These are phyloP conservation scores for Theropithecus gelada DNA, from an alignment of 2,113 vertebrate genomes.

Conservation along the genomic window DNA sequence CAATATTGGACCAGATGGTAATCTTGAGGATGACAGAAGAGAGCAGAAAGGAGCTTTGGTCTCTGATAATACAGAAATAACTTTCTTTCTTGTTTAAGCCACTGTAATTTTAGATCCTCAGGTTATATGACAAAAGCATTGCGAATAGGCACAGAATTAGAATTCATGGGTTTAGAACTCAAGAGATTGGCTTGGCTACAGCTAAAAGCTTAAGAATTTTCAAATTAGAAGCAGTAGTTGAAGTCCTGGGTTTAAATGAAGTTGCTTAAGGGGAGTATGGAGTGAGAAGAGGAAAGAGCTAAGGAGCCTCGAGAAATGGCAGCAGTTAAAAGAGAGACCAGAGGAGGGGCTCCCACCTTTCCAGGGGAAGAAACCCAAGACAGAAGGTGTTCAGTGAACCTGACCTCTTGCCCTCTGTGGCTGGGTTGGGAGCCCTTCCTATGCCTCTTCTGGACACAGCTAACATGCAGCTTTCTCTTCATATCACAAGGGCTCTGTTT, in stretches of 20 bases:
- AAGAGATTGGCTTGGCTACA: not conserved
- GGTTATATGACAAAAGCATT: not conserved
- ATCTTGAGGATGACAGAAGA: not conserved
- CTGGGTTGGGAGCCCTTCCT: not conserved
- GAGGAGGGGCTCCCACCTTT: not conserved
- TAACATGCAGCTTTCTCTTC: not conserved
- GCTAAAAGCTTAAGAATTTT: not conserved
- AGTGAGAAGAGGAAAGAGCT: not conserved
- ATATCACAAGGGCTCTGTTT: not conserved
- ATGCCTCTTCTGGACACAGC: not conserved
- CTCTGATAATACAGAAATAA: not conserved
- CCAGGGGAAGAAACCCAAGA: not conserved
- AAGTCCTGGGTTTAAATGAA: not conserved
- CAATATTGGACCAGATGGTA: not conserved
- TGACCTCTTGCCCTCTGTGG: too few relatives aligned
- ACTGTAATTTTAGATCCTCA: not conserved
- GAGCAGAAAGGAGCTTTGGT: not conserved
- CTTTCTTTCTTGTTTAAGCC: not conserved
- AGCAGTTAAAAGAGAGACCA: not conserved
- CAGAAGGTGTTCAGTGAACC: not conserved
- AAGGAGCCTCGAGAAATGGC: not conserved
- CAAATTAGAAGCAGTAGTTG: not conserved
- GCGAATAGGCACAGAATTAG: not conserved
- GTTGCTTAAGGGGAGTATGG: not conserved
- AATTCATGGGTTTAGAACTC: not conserved